Evolutionary conservation across 2,888 invertebrate genomes (phyloP).

Genomic region (Pollenia amentaria): DNA sequence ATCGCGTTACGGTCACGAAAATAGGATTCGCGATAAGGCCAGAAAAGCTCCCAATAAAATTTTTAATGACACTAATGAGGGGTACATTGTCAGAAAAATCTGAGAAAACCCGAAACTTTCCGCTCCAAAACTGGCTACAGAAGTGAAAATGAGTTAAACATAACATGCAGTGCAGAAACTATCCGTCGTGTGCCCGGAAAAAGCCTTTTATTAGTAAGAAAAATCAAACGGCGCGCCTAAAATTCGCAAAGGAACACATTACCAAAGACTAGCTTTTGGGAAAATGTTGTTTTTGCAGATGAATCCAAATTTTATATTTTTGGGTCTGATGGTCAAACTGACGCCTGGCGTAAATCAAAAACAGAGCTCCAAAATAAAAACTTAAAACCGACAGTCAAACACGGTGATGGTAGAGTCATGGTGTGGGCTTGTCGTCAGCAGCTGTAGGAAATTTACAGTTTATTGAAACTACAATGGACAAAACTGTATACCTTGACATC

Average conservation of each 20-base stretch:
- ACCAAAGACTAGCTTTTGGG: conserved; percentile 37
- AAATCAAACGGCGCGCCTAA: background rate
- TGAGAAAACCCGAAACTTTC: conserved; percentile 48
- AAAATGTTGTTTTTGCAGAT: too few relatives aligned
- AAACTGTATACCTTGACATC: too few relatives aligned
- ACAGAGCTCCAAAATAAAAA: too few relatives aligned
- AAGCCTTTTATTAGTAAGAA: conserved; percentile 59
- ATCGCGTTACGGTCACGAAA: conserved; percentile 13
- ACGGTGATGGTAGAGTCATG: too few relatives aligned
- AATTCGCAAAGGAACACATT: background rate
- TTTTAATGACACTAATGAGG: conserved; percentile 51
- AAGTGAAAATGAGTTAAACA: conserved; percentile 50
- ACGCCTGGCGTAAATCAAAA: too few relatives aligned
- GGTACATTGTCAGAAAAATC: conserved; percentile 36
- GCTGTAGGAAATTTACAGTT: conserved; percentile 48
- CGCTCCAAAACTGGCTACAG: conserved; percentile 49
- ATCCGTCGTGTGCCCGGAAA: conserved; percentile 61
- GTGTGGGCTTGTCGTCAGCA: conserved; percentile 43
- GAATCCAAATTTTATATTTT: conserved; percentile 68
- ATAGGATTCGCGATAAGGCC: conserved; percentile 10
- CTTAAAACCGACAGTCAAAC: too few relatives aligned
- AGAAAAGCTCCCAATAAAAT: conserved; percentile 41
- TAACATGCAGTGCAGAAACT: conserved; percentile 63
- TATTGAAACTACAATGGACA: too few relatives aligned
- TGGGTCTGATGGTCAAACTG: conserved; percentile 45